Evolutionary conservation across 2,797 vertebrate genomes (phyloP).

Genomic region (Melanotaenia nigrans): DNA sequence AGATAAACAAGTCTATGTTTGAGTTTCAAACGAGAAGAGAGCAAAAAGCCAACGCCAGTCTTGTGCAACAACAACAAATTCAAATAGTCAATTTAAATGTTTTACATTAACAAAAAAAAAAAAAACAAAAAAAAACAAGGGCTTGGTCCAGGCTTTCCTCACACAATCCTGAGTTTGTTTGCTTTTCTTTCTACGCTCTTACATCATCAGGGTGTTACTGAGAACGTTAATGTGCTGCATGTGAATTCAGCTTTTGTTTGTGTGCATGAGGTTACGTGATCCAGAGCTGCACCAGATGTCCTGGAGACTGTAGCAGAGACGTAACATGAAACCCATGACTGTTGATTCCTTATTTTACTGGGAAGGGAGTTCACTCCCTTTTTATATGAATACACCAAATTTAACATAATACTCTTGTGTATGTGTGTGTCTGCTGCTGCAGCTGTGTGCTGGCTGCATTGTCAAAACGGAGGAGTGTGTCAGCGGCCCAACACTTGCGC

Average conservation of each 20-base stretch:
- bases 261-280: constrained; percentile 32
- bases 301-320: background rate
- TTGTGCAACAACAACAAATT: background rate
- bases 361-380: background rate
- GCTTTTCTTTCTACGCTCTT: background rate
- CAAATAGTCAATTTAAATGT: background rate
- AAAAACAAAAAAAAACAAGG: constrained; percentile 7
- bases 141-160: constrained; percentile 31
- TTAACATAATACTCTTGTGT: constrained; percentile 9
- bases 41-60: background rate
- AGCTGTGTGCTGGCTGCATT: constrained; percentile 94
- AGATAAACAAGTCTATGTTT: background rate
- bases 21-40: background rate
- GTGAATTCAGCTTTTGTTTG: constrained; percentile 27
- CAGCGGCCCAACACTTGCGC: constrained; percentile 93
- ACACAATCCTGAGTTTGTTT: constrained; percentile 17
- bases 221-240: constrained; percentile 15
- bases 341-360: rapidly evolving
- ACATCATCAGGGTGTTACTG: background rate
- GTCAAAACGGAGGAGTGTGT: constrained; percentile 94
- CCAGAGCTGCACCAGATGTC: background rate
- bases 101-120: constrained; percentile 18
- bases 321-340: background rate
- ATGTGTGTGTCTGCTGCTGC: constrained; percentile 50
- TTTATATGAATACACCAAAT: background rate